Percentiles rank a stretch among this genome's conserved stretches.
Conservation (phyloP, 2,888 invertebrate species). For the Apantesis nais region DNA sequence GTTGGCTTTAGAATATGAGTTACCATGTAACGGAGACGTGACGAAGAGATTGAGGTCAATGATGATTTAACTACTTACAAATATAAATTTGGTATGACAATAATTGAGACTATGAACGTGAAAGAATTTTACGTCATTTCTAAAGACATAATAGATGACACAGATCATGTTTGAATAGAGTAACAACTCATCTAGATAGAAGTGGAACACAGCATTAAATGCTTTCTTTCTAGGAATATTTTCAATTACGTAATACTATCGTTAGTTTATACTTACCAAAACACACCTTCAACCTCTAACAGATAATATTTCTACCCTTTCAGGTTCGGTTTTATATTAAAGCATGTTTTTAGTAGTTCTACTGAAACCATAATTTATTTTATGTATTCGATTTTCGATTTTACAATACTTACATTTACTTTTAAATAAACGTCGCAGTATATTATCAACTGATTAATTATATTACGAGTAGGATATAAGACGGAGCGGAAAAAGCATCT, state of each 20-base stretch:
- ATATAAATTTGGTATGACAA: no score
- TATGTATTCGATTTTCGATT: no score
- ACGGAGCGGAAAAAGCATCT: background rate
- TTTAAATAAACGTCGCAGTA: no score
- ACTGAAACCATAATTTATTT: no score
- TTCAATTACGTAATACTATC: background rate
- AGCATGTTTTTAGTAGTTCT: background rate
- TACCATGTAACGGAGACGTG: background rate
- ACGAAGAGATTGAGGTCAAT: background rate
- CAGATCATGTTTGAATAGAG: background rate
- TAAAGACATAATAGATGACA: background rate
- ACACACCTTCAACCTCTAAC: no score
- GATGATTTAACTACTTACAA: no score
- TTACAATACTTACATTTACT: no score
- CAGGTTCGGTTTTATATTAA: background rate
- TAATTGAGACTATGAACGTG: background rate
- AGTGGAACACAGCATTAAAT: background rate
- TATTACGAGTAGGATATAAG: background rate
- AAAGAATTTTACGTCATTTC: background rate
- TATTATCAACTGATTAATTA: no score
- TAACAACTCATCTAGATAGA: background rate
- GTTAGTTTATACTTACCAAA: background rate
- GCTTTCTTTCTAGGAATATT: background rate
- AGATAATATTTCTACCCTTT: background rate
- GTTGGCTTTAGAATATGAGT: background rate